phyloP scores from a whole-genome alignment of 2,888 invertebrate species.

The Scaptomyza polygonia region DNA sequence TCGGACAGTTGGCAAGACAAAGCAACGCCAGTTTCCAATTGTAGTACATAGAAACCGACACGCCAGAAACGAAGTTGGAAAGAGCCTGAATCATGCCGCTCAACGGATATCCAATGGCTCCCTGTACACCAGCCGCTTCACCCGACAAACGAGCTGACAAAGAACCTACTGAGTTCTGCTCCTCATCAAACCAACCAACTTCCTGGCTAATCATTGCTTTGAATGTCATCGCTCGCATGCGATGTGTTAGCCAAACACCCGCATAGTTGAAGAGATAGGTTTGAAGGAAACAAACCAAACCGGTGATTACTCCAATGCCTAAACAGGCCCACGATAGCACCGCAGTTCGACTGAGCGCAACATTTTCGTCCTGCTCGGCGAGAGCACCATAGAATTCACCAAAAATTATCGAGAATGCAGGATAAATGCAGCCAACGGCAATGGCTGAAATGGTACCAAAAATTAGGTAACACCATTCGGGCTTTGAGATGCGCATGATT shows the following conservation, averaged over 20 bases:
- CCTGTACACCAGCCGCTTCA: slow-evolving; percentile 90
- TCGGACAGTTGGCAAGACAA: slow-evolving; percentile 88
- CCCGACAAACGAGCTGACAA: slow-evolving; percentile 89
- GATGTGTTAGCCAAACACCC: slow-evolving; percentile 90
- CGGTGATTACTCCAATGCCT: slow-evolving; percentile 87
- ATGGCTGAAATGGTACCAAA: slow-evolving; percentile 88
- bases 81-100: slow-evolving; percentile 89
- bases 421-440: slow-evolving; percentile 89
- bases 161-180: slow-evolving; percentile 88
- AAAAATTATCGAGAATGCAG: slow-evolving; percentile 90
- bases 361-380: slow-evolving; percentile 86
- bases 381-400: slow-evolving; percentile 91
- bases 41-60: slow-evolving; percentile 87
- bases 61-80: slow-evolving; percentile 88
- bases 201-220: slow-evolving; percentile 89
- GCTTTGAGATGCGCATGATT: slow-evolving; percentile 87
- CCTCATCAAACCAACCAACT: slow-evolving; percentile 90
- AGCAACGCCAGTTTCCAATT: slow-evolving; percentile 90
- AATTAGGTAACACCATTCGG: slow-evolving; percentile 89
- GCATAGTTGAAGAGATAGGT: slow-evolving; percentile 91
- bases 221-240: slow-evolving; percentile 87
- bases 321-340: slow-evolving; percentile 88
- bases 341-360: slow-evolving; percentile 86
- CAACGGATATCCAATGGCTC: slow-evolving; percentile 89
- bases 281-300: slow-evolving; percentile 88